Conservation (phyloP, 2,113 vertebrate genomes). For the Rhinopomastus cyanomelas region DNA sequence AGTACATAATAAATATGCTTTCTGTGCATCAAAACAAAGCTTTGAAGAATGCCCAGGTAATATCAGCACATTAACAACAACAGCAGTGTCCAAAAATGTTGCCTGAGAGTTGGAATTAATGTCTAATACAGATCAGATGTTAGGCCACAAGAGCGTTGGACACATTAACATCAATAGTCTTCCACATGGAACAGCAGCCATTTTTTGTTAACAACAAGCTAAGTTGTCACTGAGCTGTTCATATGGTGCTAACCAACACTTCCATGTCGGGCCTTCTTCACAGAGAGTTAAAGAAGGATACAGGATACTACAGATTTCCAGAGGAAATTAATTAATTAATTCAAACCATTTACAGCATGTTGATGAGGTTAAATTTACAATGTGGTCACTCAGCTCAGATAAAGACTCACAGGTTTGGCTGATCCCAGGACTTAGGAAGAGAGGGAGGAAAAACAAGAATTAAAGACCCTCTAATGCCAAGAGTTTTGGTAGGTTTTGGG, state of each 20-base stretch:
- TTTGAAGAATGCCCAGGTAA: constrained; percentile 40
- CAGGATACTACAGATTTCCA: constrained; percentile 78
- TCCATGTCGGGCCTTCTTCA: constrained; percentile 64
- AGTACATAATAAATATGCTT: not conserved
- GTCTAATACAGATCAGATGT: constrained; percentile 85
- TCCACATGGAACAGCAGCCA: constrained; percentile 80
- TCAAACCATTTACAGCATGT: constrained; percentile 69
- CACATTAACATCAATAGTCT: constrained; percentile 80
- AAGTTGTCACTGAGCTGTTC: constrained; percentile 72
- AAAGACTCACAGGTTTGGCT: constrained; percentile 50
- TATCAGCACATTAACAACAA: constrained; percentile 46
- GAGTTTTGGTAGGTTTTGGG: not conserved
- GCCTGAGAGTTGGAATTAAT: constrained; percentile 74
- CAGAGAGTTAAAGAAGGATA: constrained; percentile 71
- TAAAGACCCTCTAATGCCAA: not conserved
- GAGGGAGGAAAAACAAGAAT: constrained; percentile 2
- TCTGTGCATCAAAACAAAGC: not conserved
- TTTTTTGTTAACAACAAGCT: constrained; percentile 84
- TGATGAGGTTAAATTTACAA: constrained; percentile 63
- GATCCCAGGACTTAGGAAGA: constrained; percentile 25
- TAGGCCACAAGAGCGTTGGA: constrained; percentile 71
- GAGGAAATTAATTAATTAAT: constrained; percentile 88
- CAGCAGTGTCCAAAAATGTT: constrained; percentile 63
- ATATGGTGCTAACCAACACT: constrained; percentile 77
- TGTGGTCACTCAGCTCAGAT: constrained; percentile 55